Evolutionary conservation across 2,797 vertebrate genomes (phyloP).

Genomic region (Hippocampus kuda): DNA sequence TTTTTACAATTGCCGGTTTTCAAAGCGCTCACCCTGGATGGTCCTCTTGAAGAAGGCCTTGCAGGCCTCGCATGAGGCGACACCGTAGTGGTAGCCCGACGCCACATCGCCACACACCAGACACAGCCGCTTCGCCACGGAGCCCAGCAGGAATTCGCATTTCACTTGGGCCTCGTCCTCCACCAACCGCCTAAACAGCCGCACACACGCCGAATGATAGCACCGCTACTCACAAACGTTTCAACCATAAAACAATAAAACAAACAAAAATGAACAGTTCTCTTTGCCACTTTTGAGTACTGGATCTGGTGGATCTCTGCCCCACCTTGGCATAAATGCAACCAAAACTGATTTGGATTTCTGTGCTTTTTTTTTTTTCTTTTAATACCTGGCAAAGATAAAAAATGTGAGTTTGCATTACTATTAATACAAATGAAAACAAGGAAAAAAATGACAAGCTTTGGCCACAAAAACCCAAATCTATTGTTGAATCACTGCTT

Average conservation of each 20-base stretch:
- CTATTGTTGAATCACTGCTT: neutral
- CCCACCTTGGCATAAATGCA: no score
- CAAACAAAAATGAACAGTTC: no score
- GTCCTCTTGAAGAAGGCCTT: constrained; percentile 99
- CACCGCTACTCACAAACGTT: neutral
- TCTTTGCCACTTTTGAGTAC: no score
- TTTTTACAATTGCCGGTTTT: neutral
- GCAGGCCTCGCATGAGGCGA: constrained; percentile 96
- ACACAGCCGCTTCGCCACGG: constrained; percentile 91
- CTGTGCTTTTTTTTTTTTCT: no score
- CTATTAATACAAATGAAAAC: no score
- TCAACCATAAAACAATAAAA: no score
- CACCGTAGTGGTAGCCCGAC: constrained; percentile 96
- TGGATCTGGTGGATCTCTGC: no score
- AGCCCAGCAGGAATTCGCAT: constrained; percentile 90
- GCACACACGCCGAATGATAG: neutral
- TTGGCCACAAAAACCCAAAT: neutral
- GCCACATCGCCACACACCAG: constrained; percentile 95
- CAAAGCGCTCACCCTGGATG: constrained; percentile 81
- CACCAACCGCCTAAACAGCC: constrained; percentile 58
- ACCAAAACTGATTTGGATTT: no score
- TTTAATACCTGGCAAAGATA: no score
- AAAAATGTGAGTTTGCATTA: no score
- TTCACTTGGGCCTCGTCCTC: constrained; percentile 85
- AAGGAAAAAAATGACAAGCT: no score